These are phyloP conservation scores for Nothobranchius kuhntae DNA, from an alignment of 2,113 vertebrate species.

Conservation along the genomic window DNA sequence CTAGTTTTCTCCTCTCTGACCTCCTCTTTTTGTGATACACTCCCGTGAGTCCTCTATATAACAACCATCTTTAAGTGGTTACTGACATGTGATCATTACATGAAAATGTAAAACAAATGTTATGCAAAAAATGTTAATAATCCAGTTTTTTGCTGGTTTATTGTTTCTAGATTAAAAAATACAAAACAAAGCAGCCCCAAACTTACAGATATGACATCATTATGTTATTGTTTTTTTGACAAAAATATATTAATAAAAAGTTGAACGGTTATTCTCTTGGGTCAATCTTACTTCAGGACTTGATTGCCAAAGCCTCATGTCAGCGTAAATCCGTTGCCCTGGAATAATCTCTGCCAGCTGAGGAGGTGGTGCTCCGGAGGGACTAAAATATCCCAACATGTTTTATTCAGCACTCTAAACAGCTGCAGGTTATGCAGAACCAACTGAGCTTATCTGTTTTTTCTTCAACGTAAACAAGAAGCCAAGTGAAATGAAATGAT, in stretches of 20 bases:
- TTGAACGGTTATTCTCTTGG: no score
- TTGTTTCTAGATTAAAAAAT: no score
- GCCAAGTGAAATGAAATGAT: neutral
- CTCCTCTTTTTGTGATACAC: no score
- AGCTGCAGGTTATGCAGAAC: conserved; percentile 15
- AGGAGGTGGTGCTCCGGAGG: neutral
- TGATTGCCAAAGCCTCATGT: neutral
- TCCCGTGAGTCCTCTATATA: no score
- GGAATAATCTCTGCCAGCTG: neutral
- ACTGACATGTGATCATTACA: neutral
- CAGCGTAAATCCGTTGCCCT: neutral
- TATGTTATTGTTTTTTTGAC: no score
- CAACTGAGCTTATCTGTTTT: conserved; percentile 5
- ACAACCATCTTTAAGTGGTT: neutral
- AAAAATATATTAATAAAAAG: no score
- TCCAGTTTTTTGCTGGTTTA: no score
- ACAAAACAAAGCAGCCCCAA: no score
- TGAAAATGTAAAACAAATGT: neutral
- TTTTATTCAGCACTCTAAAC: conserved; percentile 41
- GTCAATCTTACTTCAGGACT: no score
- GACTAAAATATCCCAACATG: neutral
- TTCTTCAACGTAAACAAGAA: conserved; percentile 5
- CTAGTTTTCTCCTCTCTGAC: no score
- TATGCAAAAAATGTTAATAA: no score
- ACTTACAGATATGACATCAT: no score